Conservation (phyloP, 2,888 invertebrate genomes). For the Pogonocherus hispidulus region DNA sequence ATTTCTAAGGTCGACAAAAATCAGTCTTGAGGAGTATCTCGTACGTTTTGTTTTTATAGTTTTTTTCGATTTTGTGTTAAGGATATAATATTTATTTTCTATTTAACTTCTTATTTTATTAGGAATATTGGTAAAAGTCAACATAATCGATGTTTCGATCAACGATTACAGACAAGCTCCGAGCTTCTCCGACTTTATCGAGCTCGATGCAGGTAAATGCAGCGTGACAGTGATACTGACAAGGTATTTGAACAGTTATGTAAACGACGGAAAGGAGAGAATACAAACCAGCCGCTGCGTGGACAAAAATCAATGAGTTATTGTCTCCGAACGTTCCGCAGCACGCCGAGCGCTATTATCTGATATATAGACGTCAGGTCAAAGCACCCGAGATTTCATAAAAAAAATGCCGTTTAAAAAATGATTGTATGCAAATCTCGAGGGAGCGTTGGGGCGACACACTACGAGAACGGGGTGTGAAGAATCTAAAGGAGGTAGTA, state of each 20-base stretch:
- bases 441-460: slow-evolving; percentile 11
- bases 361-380: slow-evolving; percentile 53
- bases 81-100: no score
- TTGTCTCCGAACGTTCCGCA: slow-evolving; percentile 45
- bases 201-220: neutral
- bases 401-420: slow-evolving; percentile 21
- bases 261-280: slow-evolving; percentile 18
- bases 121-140: neutral
- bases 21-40: no score
- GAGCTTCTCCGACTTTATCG: neutral
- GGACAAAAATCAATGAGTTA: slow-evolving; percentile 56
- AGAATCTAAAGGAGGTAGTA: neutral
- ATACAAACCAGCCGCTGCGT: slow-evolving; percentile 18
- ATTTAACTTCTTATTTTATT: no score
- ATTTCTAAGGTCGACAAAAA: no score
- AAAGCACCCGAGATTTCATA: slow-evolving; percentile 47
- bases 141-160: neutral
- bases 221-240: neutral
- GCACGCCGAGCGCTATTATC: slow-evolving; percentile 50
- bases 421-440: slow-evolving; percentile 24
- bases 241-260: slow-evolving; percentile 38
- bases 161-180: neutral
- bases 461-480: slow-evolving; percentile 4
- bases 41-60: no score
- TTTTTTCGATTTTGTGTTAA: no score